Conservation (phyloP, 2,797 vertebrate genomes). For the Sciurus carolinensis region DNA sequence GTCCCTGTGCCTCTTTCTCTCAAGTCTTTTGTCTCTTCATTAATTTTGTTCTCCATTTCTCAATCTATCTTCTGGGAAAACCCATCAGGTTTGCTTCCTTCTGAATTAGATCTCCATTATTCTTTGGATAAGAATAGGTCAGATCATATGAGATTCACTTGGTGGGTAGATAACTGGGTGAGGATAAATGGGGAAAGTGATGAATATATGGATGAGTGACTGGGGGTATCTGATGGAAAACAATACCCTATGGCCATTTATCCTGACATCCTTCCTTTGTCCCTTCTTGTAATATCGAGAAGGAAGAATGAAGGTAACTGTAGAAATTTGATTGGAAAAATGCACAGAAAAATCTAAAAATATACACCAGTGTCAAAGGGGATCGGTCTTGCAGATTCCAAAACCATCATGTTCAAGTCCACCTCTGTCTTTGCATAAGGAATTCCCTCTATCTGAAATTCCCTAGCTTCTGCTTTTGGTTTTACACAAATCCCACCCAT, state of each 20-base stretch:
- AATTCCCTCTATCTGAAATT: neutral
- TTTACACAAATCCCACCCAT: neutral
- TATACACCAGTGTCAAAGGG: neutral
- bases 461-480: neutral
- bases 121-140: neutral
- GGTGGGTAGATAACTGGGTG: neutral
- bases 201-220: neutral
- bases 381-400: neutral
- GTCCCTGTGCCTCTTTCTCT: neutral
- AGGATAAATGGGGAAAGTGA: neutral
- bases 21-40: neutral
- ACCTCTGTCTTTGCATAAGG: neutral
- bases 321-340: neutral
- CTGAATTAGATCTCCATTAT: neutral
- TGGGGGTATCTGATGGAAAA: neutral
- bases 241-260: neutral
- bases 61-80: neutral
- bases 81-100: neutral
- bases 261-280: neutral
- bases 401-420: neutral
- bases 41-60: constrained; percentile 29
- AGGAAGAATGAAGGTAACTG: constrained; percentile 25
- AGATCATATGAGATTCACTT: neutral
- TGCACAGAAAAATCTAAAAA: neutral
- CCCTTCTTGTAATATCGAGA: neutral